Evolutionary conservation across 2,113 vertebrate species (phyloP).

Genomic region (Sinosuthora webbiana): DNA sequence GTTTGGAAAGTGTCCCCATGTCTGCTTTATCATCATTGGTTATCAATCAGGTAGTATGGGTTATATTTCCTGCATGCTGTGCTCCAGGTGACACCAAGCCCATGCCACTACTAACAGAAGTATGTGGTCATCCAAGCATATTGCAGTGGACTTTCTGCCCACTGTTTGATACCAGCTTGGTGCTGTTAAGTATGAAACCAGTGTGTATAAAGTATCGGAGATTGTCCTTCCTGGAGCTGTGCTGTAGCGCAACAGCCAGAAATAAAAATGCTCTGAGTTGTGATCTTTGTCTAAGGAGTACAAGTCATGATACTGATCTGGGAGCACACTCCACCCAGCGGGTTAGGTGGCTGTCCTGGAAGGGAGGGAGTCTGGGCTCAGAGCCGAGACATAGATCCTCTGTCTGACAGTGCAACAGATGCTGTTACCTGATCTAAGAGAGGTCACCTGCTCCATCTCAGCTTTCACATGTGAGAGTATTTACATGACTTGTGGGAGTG

Average conservation of each 20-base stretch:
- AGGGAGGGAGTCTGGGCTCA: not conserved
- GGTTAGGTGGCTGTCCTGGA: not conserved
- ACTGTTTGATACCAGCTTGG: not conserved
- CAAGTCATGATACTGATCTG: not conserved
- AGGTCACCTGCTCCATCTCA: not conserved
- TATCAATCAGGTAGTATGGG: not conserved
- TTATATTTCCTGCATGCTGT: not conserved
- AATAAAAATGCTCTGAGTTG: not conserved
- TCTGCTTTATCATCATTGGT: not conserved
- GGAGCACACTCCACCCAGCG: rapidly evolving
- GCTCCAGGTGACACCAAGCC: not conserved
- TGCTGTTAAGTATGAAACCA: not conserved
- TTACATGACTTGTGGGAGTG: not conserved
- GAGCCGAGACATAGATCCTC: not conserved
- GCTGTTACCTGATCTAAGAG: conserved; percentile 22
- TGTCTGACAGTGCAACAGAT: not conserved
- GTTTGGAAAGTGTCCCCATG: not conserved
- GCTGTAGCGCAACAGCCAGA: not conserved
- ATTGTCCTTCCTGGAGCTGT: not conserved
- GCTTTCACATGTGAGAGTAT: not conserved
- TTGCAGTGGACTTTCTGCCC: not conserved
- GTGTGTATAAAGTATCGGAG: not conserved
- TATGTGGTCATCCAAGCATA: not conserved
- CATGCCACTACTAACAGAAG: not conserved
- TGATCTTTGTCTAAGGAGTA: not conserved